Percentiles rank a stretch among this genome's conserved stretches.
These are phyloP conservation scores for Drosophila mauritiana DNA, from an alignment of 1,140 invertebrate genomes.

Conservation along the genomic window DNA sequence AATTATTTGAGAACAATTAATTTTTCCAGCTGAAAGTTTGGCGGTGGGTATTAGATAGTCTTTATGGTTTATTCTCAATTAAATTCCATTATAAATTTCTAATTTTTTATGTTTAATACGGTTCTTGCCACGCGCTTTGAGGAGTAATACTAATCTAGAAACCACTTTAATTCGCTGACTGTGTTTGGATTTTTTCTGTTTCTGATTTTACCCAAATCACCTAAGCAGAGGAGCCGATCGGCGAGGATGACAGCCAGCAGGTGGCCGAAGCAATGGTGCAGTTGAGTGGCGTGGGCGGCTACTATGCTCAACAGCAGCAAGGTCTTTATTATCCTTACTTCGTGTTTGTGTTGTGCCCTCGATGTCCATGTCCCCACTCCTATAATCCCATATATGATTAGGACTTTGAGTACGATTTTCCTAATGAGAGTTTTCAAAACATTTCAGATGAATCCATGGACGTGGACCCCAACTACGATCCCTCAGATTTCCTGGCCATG, in stretches of 20 bases:
- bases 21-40: no score
- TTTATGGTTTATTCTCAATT: background rate
- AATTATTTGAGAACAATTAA: no score
- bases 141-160: constrained; percentile 24
- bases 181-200: constrained; percentile 57
- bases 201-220: constrained; percentile 31
- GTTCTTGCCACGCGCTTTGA: constrained; percentile 11
- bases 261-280: constrained; percentile 94
- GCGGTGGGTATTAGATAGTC: no score
- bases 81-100: background rate
- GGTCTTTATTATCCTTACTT: constrained; percentile 60
- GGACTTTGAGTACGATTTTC: background rate
- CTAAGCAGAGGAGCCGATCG: constrained; percentile 86
- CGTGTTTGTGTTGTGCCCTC: constrained; percentile 23
- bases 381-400: background rate
- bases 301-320: constrained; percentile 87
- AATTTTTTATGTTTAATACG: background rate
- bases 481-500: constrained; percentile 90
- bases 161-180: constrained; percentile 25
- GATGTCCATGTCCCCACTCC: constrained; percentile 17
- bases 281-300: constrained; percentile 90
- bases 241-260: constrained; percentile 91
- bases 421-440: constrained; percentile 35
- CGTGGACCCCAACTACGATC: constrained; percentile 94
- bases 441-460: constrained; percentile 90